Base-by-base conservation (phyloP, 2,113 vertebrate genomes). In the Apistogramma diplotaenia region DNA sequence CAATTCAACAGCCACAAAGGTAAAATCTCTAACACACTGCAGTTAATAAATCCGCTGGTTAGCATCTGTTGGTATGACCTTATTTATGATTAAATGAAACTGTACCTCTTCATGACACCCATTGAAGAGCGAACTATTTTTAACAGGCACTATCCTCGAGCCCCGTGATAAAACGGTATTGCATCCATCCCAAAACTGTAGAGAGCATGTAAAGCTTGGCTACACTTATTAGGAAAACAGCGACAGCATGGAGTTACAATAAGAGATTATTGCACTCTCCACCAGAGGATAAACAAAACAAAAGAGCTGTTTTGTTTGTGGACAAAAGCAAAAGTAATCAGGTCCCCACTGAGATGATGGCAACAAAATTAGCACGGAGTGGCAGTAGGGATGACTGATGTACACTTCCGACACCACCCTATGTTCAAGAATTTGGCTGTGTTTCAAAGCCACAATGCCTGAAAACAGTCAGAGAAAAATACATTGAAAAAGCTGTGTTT, bases 1-100 rank as follows among this genome's bases (percentile, higher is more conserved):
- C 74, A 81, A 53, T 85, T 89, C 76, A 89, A 78, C 87, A 79
- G 78, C 70, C 49, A 78, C 33, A 85, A 74, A 79, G 40, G 29
- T 46, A 71, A 79, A 49, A 73, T 51, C 29, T 75, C 43, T 31
- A 70, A 43, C 4, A 77, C 15, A 76, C 27, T 79, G 31, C 4
- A 31, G n/a, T 46, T 11, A 23, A 62, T 27, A 7, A 19, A 60
- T 60, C 33, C 19, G 27, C 13, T 60, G 21, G 23, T 1, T 51
- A 43, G 37, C 5, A 51, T 56, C 29, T 72, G 19, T 53, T 23
- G 4, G 11, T n/a, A 49, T 35, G 8, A 12, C 37, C 13, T 70
- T 60, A 33, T 72, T 75, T 59, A 74, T 27, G 59, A 31, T n/a
- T 19, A 12, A 54, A 33, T 51, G 16, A 82, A 79, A 53, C 77